Percentiles rank a stretch among this genome's conserved stretches.
Conservation (phyloP, 1,140 invertebrate species). For the Zaprionus vittiger region DNA sequence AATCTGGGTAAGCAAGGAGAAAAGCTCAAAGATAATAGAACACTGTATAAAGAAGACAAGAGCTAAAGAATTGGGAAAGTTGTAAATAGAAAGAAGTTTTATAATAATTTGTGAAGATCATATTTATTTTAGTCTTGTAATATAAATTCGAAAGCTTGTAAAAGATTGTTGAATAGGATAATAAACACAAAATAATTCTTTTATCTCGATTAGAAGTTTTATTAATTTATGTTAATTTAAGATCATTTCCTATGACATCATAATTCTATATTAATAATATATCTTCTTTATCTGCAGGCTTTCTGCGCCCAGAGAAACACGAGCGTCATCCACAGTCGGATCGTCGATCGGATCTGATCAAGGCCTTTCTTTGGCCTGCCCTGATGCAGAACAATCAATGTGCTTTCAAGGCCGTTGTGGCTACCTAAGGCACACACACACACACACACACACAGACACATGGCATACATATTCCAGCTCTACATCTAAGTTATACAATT, state of each 20-base stretch:
- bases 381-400: slow-evolving; percentile 86
- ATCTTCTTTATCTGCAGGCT: slow-evolving; percentile 37
- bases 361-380: slow-evolving; percentile 88
- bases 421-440: slow-evolving; percentile 72
- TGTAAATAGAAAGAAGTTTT: too few relatives aligned
- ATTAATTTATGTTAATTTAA: not conserved
- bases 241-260: not conserved
- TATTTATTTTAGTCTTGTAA: not conserved
- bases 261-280: not conserved
- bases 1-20: slow-evolving; percentile 85
- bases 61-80: too few relatives aligned
- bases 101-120: not conserved
- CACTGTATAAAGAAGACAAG: too few relatives aligned
- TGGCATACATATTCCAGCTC: slow-evolving; percentile 14
- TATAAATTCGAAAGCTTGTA: not conserved
- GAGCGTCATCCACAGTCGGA: slow-evolving; percentile 86
- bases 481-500: slow-evolving; percentile 48
- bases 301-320: slow-evolving; percentile 85
- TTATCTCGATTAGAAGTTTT: not conserved
- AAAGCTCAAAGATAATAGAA: not conserved
- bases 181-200: too few relatives aligned
- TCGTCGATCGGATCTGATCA: slow-evolving; percentile 86
- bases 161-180: too few relatives aligned
- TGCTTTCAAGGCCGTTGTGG: slow-evolving; percentile 87
- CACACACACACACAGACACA: not conserved